These are phyloP conservation scores for Micromesistius poutassou DNA, from an alignment of 2,797 vertebrate genomes.

Conservation along the genomic window DNA sequence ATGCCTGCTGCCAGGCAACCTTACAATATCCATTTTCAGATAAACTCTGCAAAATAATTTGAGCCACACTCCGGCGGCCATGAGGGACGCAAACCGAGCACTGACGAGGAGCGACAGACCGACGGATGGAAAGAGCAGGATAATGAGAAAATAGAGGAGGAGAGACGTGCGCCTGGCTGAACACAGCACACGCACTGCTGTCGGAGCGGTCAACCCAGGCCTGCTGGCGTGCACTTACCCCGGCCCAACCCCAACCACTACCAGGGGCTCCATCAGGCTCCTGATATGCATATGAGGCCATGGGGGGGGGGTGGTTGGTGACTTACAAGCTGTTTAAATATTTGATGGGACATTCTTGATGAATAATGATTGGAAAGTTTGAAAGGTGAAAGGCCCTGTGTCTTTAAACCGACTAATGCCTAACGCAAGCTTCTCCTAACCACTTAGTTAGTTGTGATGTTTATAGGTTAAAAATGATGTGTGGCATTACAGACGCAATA, in stretches of 20 bases:
- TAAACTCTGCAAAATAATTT: conserved; percentile 58
- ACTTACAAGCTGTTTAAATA: background rate
- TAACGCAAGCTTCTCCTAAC: background rate
- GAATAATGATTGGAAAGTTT: too few relatives aligned
- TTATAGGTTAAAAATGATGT: background rate
- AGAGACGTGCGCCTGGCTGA: conserved; percentile 33
- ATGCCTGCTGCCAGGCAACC: conserved; percentile 46
- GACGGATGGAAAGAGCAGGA: conserved; percentile 25
- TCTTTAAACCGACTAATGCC: background rate
- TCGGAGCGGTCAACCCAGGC: too few relatives aligned
- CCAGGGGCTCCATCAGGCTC: too few relatives aligned
- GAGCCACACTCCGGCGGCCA: conserved; percentile 37
- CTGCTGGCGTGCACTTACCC: too few relatives aligned
- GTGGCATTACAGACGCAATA: too few relatives aligned
- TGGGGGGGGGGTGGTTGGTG: background rate
- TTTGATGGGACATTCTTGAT: background rate
- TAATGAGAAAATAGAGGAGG: background rate
- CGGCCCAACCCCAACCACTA: too few relatives aligned
- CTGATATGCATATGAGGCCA: too few relatives aligned
- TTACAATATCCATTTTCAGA: conserved; percentile 52
- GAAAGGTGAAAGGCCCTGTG: too few relatives aligned
- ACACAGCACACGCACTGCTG: conserved; percentile 33
- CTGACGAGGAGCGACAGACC: too few relatives aligned
- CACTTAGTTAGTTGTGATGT: background rate
- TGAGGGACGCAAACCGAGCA: conserved; percentile 26